Base-by-base conservation (phyloP, 2,797 vertebrate genomes). In the Notolepis coatsorum region DNA sequence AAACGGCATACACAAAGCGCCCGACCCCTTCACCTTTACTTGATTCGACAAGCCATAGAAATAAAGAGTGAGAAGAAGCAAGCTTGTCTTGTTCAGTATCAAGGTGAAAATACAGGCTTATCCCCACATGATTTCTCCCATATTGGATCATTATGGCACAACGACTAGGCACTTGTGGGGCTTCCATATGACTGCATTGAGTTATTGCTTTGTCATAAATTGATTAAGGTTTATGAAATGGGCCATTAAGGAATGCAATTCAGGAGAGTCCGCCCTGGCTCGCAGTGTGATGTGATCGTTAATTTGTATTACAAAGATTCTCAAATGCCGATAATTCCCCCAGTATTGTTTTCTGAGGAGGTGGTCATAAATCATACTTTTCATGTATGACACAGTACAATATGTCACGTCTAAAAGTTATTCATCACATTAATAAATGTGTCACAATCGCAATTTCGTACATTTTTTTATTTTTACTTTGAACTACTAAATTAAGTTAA, bases 341-440 rank as follows among this genome's bases (percentile, higher is more conserved):
- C 60, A 6, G 45, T 67, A 65, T 73, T 79, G 75, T 77, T 75
- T 71, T 81, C 65, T 79, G 79, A 86, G 8, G 67, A 80, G 65
- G 54, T 38, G 24, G 73, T 78, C 73, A 78, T 77, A 84, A 85
- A 89, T 86, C 67, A 82, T 60, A 69, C 55, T 73, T 87, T 81
- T 77, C 46, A 68, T 27, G 27, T 60, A 37, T 3, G 24, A 69
- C 58, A 65, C 64, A 24, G 70, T 41, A 74, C 69, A 81, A 79
- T 68, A 74, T 70, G 78, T 81, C 69, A 33, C 27, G 38, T 77
- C 62, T 51, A 74, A 60, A 77, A 74, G 73, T 64, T 56, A 85
- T 88, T 84, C 71, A 79, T 87, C 81, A 84, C 65, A 55, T 73
- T 75, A 77, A 77, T 77, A 75, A 80, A 85, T 23, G 54, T 70